Evolutionary conservation across 2,113 vertebrate genomes (phyloP), one percentile per base, ranked within the genome.

Genomic region (Chamaetylas fuelleborni): DNA sequence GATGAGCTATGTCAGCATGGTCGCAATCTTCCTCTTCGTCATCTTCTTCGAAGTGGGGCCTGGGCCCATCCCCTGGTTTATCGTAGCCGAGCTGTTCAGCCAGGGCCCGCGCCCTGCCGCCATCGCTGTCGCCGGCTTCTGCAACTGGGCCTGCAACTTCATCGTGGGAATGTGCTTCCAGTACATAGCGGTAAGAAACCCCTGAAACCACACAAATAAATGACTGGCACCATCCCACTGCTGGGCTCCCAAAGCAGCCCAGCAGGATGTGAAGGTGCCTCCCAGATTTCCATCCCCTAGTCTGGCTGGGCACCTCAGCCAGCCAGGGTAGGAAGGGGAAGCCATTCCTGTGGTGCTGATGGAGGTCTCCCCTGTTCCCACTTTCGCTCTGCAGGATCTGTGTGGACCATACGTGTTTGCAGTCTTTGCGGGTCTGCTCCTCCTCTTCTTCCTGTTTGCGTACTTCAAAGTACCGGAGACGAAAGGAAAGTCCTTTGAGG

Each of bases 11-110:
- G 77, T 99, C 81, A 99, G 99, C 97, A 99, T 99, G 99, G 73
- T 96, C 0, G 98, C 98, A 3, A 98, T 99, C 95, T 99, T 99
- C 96, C 97, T 99, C 82, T 99, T 99, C 4, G 99, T 99, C 89
- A 98, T 98, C 69, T 99, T 99, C 98, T 99, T 99, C 77, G 99
- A 99, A 97, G 98, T 99, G 0, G 99, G 99, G 7, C 99, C 99
- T 0, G 99, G 99, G 50, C 99, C 99, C 8, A 99, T 99, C 86
- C 99, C 99, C 15, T 99, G 99, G 99, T 99, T 99, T 66, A 99
- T 99, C 4, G 99, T 99, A 24, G 99, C 99, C 0, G 99, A 99
- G n/a, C 96, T 99, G 51, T 99, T 99, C 98, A 99, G 99, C 72
- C 99, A 99, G 96, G 99, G 99, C n/a, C 98, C 99, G 0, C 98